Conservation (phyloP, 2,113 vertebrate genomes). For the Typhlomys cinereus region DNA sequence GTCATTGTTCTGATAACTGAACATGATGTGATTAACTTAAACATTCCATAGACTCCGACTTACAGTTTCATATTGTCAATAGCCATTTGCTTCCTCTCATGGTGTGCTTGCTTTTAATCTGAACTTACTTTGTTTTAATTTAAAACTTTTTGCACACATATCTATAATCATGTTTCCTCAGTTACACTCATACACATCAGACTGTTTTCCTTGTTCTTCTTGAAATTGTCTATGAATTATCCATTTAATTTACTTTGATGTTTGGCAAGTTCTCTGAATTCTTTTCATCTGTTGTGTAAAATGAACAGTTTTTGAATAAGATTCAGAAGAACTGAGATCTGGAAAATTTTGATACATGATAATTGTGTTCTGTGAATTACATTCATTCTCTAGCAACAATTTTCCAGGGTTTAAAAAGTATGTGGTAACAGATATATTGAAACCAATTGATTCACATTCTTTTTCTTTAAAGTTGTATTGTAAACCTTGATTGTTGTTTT, state of each 20-base stretch:
- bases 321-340: neutral
- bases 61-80: slow-evolving; percentile 26
- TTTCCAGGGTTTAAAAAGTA: neutral
- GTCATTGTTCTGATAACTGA: slow-evolving; percentile 52
- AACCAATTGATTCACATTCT: neutral
- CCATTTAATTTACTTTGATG: slow-evolving; percentile 58
- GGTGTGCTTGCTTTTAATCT: slow-evolving; percentile 31
- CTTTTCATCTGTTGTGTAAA: slow-evolving; percentile 54
- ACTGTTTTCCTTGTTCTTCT: slow-evolving; percentile 35
- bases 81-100: neutral
- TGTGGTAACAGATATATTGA: neutral
- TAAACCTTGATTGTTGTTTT: neutral
- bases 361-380: neutral
- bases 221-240: slow-evolving; percentile 22
- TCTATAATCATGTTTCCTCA: slow-evolving; percentile 55
- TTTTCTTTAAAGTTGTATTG: neutral
- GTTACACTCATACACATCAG: slow-evolving; percentile 64
- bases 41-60: slow-evolving; percentile 43
- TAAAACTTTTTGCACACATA: slow-evolving; percentile 24
- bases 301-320: neutral
- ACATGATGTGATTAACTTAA: slow-evolving; percentile 62
- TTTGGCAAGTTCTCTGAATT: slow-evolving; percentile 45
- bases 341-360: neutral
- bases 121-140: slow-evolving; percentile 46
- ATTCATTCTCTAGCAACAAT: neutral